phyloP scores from a whole-genome alignment of 2,797 vertebrate species.

The Buceros bicornis region DNA sequence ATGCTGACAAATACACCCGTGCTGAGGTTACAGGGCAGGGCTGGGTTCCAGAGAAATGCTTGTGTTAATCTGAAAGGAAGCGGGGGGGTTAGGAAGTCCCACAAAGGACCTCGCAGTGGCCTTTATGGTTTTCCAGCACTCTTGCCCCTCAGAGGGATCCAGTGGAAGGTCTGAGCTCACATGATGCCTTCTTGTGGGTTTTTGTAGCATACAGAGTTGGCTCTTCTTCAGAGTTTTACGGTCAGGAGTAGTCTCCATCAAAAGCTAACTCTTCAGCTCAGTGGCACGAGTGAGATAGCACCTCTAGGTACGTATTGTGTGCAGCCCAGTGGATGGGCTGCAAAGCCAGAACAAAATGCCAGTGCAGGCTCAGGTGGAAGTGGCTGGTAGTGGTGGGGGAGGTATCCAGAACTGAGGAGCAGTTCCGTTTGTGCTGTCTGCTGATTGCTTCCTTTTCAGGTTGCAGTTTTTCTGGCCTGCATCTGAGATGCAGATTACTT shows the following conservation, averaged over 20 bases:
- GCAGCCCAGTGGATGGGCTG: neutral
- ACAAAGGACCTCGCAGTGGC: neutral
- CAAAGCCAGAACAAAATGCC: neutral
- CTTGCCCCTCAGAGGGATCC: neutral
- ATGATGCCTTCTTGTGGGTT: neutral
- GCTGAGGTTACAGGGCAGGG: neutral
- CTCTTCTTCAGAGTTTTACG: neutral
- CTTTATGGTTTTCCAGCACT: neutral
- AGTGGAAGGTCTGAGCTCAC: neutral
- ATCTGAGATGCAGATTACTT: neutral
- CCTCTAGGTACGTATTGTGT: accelerated
- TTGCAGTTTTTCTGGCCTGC: neutral
- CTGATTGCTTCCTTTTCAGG: neutral
- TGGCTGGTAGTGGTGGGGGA: neutral
- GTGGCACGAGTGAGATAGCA: neutral
- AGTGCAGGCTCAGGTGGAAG: neutral
- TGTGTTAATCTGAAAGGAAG: neutral
- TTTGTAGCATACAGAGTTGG: neutral
- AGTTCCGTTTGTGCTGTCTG: neutral
- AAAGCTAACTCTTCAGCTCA: neutral
- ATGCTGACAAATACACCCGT: accelerated
- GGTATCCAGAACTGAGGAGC: neutral
- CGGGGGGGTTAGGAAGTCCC: neutral
- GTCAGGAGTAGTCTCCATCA: neutral
- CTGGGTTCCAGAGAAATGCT: neutral